A percentile compares a stretch with the other conserved stretches of the same genome.
Evolutionary conservation across 2,113 vertebrate species (phyloP).

Genomic region (Perognathus longimembris): DNA sequence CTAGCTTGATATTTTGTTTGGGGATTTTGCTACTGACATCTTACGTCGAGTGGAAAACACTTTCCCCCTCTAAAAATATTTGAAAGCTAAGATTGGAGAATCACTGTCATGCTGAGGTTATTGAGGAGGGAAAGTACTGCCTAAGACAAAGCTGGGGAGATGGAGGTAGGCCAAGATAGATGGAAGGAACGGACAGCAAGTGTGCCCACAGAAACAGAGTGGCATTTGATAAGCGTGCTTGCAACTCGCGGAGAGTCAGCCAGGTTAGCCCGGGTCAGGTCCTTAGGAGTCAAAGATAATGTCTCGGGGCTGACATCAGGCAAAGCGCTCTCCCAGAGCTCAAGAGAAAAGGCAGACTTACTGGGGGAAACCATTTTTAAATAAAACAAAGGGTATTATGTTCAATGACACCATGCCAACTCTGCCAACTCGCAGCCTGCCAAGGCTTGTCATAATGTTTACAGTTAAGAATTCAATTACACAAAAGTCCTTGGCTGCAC

Average conservation of each 20-base stretch:
- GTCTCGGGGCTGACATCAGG: slow-evolving; percentile 63
- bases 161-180: slow-evolving; percentile 1
- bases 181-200: background rate
- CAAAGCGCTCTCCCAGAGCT: slow-evolving; percentile 18
- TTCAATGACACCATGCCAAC: slow-evolving; percentile 65
- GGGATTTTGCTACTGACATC: background rate
- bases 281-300: slow-evolving; percentile 61
- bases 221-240: slow-evolving; percentile 50
- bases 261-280: slow-evolving; percentile 57
- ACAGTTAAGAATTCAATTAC: slow-evolving; percentile 61
- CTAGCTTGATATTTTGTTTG: slow-evolving; percentile 26
- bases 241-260: slow-evolving; percentile 31
- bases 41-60: background rate
- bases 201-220: background rate
- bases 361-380: slow-evolving; percentile 55
- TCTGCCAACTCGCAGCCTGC: slow-evolving; percentile 65
- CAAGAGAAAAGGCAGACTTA: slow-evolving; percentile 67
- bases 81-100: background rate
- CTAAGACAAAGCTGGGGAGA: slow-evolving; percentile 18
- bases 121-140: background rate
- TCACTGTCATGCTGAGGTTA: slow-evolving; percentile 15
- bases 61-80: slow-evolving; percentile 2
- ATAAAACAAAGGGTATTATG: slow-evolving; percentile 78
- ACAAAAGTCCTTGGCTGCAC: slow-evolving; percentile 63
- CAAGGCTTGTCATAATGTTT: slow-evolving; percentile 69